phyloP scores from a whole-genome alignment of 1,140 invertebrate genomes.

The Aphelinus certus region DNA sequence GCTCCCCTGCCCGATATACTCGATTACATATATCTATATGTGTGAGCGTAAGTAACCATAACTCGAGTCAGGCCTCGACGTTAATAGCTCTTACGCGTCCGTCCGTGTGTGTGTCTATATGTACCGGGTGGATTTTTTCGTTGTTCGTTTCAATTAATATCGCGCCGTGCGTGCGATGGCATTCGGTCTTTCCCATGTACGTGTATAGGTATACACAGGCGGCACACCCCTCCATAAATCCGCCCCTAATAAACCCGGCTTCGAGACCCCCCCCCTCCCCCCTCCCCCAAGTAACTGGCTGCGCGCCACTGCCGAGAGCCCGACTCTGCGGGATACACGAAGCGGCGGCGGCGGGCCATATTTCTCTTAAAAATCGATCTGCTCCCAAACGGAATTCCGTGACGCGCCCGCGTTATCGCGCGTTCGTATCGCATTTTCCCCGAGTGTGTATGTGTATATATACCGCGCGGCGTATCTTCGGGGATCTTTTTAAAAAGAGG shows the following conservation, averaged over 20 bases:
- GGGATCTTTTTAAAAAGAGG: background rate
- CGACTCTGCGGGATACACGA: background rate
- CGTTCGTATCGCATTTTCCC: conserved; percentile 34
- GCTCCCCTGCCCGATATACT: too few relatives aligned
- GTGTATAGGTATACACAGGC: background rate
- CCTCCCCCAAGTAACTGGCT: conserved; percentile 8
- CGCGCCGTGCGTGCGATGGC: too few relatives aligned
- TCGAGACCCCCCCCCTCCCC: background rate
- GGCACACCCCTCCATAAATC: conserved; percentile 33
- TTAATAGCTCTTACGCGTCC: background rate
- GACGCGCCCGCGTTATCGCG: conserved; percentile 25
- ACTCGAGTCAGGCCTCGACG: background rate
- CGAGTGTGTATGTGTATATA: too few relatives aligned
- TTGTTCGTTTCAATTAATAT: conserved; percentile 34
- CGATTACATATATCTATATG: too few relatives aligned
- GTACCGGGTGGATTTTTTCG: background rate
- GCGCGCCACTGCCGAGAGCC: background rate
- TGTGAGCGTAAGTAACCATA: too few relatives aligned
- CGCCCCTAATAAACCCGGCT: conserved; percentile 37
- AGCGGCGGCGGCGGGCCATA: background rate
- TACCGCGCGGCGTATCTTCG: background rate
- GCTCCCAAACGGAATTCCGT: conserved; percentile 32
- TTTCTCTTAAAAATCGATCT: conserved; percentile 37
- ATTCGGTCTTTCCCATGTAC: background rate
- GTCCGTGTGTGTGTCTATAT: too few relatives aligned